Evolutionary conservation across 2,797 vertebrate genomes (phyloP), one percentile per base, ranked within the genome.

Genomic region (Ceryle rudis): DNA sequence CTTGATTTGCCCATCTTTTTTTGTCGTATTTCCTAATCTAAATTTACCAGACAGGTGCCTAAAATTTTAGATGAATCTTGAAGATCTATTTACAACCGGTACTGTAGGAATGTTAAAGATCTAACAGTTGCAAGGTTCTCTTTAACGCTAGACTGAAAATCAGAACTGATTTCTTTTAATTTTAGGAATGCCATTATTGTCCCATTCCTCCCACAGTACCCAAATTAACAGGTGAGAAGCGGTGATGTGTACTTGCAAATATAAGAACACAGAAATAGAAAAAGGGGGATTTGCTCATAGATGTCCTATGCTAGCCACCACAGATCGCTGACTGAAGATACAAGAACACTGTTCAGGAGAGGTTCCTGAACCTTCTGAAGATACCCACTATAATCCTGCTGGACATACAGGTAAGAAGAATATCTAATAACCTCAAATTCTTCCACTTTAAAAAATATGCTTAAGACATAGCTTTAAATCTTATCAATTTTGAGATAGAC

Each of bases 311-410:
- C 60, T 29, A 88, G 55, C 26, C 37, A 55, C 31, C 4, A 2
- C 20, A 54, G 35, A 66, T 2, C 14, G 57, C 0, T 25, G 11
- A 49, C 75, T 14, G 37, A 73, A 31, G 9, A 51, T 62, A 11
- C 10, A 58, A 62, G 11, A 49, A 14, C 46, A 70, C 11, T 2
- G 0, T 3, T 54, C 44, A 90, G 55, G n/a, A 86, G 42, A 72
- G 15, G 17, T 13, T 72, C 58, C 42, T 1, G 2, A 75, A 67
- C 8, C 44, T 51, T 5, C 11, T 15, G 4, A 72, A 28, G 25
- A 70, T 4, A 25, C 4, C 6, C 5, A 29, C 8, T 5, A 2
- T 12, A 39, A 33, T 54, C 22, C 37, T 7, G 1, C 8, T 29
- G 20, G 44, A 35, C 25, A 41, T 41, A 41, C 41, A 41, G 41